These are phyloP conservation scores for Podarcis muralis DNA, from an alignment of 2,113 vertebrate species.

Conservation along the genomic window DNA sequence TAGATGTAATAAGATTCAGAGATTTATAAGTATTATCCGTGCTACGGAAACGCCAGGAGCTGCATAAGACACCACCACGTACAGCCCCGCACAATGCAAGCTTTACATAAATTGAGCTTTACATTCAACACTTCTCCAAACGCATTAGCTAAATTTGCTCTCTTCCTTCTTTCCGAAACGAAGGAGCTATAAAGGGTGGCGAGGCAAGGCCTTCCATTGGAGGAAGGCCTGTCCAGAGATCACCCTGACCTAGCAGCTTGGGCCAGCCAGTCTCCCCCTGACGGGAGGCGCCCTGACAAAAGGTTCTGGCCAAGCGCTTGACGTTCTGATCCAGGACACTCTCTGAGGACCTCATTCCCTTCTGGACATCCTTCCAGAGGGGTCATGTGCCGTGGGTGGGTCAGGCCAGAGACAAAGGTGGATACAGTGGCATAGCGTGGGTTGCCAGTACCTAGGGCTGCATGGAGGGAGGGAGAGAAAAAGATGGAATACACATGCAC, in stretches of 20 bases:
- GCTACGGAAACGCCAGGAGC: constrained; percentile 14
- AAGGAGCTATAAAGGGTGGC: neutral
- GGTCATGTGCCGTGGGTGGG: too few relatives aligned
- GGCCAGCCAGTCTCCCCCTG: neutral
- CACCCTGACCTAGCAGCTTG: neutral
- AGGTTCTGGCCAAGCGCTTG: neutral
- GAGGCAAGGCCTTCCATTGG: neutral
- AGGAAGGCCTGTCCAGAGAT: neutral
- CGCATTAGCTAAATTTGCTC: neutral
- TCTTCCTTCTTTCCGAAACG: neutral
- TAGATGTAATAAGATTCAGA: constrained; percentile 10
- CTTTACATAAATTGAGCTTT: constrained; percentile 15
- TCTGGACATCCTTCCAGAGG: too few relatives aligned
- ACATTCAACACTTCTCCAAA: neutral
- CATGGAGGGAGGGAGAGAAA: too few relatives aligned
- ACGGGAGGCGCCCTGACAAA: neutral
- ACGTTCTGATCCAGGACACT: neutral
- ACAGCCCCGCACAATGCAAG: constrained; percentile 5
- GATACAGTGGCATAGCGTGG: too few relatives aligned
- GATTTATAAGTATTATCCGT: neutral
- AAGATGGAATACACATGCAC: too few relatives aligned
- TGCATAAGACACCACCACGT: neutral
- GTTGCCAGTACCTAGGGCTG: too few relatives aligned
- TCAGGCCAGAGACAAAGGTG: too few relatives aligned
- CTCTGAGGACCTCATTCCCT: too few relatives aligned